Conservation (phyloP, 2,888 invertebrate species). For the Balanococcus diminutus region DNA sequence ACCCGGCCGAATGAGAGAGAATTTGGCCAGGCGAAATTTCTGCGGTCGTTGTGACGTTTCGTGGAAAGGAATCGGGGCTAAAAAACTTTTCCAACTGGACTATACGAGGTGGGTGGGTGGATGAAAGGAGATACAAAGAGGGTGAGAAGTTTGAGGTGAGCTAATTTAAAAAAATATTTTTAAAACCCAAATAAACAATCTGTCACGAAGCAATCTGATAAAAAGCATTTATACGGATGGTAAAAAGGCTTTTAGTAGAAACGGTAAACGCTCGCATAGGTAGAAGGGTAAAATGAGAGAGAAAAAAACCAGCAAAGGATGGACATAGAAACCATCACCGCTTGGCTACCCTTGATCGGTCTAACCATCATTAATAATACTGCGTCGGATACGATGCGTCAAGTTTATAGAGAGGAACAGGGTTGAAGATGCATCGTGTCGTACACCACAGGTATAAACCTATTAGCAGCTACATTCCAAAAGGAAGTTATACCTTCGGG, state of each 20-base stretch:
- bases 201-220: constrained; percentile 21
- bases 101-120: not conserved
- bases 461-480: constrained; percentile 46
- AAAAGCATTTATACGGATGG: constrained; percentile 20
- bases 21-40: not conserved
- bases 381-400: constrained; percentile 26
- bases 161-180: constrained; percentile 36
- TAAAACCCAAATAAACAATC: constrained; percentile 33
- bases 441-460: constrained; percentile 50
- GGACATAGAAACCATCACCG: not conserved
- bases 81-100: not conserved
- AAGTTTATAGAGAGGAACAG: not conserved
- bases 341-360: constrained; percentile 8
- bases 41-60: not conserved
- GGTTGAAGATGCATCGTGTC: constrained; percentile 26
- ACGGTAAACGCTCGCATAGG: not conserved
- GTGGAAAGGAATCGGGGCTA: too few species aligned
- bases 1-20: not conserved
- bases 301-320: not conserved
- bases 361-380: constrained; percentile 45
- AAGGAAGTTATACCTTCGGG: constrained; percentile 3
- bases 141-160: not conserved
- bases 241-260: constrained; percentile 12
- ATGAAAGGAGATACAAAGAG: not conserved
- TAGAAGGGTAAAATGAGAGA: not conserved